phyloP scores from a whole-genome alignment of 92 coral and sea anemone genomes.

The Parazoanthus atlanticus region DNA sequence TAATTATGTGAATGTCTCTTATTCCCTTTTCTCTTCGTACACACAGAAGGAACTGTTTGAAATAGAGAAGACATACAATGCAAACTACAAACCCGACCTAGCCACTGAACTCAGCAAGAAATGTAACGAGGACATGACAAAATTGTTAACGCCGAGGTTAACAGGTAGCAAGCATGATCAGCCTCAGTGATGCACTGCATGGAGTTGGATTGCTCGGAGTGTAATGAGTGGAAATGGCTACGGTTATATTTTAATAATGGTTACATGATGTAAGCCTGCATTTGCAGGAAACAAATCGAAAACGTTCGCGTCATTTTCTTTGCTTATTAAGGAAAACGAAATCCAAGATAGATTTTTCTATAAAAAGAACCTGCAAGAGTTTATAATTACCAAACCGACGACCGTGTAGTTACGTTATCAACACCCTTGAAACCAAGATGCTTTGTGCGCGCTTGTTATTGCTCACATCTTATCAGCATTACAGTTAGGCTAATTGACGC shows the following conservation, averaged over 20 bases:
- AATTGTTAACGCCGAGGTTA: neutral
- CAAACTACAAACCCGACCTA: neutral
- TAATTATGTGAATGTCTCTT: neutral
- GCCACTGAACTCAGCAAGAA: neutral
- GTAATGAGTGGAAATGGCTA: neutral
- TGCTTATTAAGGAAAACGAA: neutral
- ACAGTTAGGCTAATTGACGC: too few relatives aligned
- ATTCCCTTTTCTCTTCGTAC: neutral
- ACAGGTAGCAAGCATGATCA: neutral
- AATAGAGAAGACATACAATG: neutral
- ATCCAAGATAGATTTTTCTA: neutral
- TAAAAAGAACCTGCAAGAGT: neutral
- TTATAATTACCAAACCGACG: too few relatives aligned
- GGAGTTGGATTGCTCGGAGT: neutral
- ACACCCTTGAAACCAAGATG: too few relatives aligned
- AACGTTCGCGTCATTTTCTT: neutral
- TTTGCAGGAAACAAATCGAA: neutral
- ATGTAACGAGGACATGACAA: conserved; percentile 9
- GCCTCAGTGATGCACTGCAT: neutral
- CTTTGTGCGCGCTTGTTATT: too few relatives aligned
- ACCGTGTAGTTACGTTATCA: too few relatives aligned
- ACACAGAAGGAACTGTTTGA: neutral
- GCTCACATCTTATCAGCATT: too few relatives aligned
- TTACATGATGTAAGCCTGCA: neutral
- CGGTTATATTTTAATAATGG: neutral